phyloP scores from a whole-genome alignment of 2,888 invertebrate genomes.

The Caenorhabditis sp. region DNA sequence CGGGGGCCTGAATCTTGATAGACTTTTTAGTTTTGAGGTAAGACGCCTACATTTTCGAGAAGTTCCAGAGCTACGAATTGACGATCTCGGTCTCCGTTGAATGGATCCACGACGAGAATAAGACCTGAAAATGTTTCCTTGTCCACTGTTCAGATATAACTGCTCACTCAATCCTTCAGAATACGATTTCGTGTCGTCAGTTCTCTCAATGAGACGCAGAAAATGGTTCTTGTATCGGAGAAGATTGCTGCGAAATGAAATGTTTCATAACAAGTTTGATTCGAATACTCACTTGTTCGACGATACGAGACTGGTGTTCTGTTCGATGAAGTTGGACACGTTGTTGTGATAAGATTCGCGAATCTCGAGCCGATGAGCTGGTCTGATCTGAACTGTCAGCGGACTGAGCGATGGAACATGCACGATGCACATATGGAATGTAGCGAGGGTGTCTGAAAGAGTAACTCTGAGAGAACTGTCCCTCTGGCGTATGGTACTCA shows the following conservation, averaged over 20 bases:
- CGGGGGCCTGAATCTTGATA: background rate
- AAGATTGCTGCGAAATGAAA: constrained; percentile 10
- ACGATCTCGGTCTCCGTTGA: constrained; percentile 24
- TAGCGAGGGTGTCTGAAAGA: constrained; percentile 12
- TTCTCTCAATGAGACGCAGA: constrained; percentile 22
- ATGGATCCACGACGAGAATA: constrained; percentile 24
- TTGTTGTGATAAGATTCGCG: constrained; percentile 22
- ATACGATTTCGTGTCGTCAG: constrained; percentile 15
- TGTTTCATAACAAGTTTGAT: background rate
- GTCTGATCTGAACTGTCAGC: constrained; percentile 15
- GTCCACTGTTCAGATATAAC: background rate
- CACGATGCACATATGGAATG: constrained; percentile 10
- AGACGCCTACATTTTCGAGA: constrained; percentile 25
- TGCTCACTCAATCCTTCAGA: constrained; percentile 39
- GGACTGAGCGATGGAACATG: constrained; percentile 20
- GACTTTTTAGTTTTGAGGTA: no score
- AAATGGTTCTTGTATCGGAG: constrained; percentile 28
- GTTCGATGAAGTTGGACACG: constrained; percentile 6
- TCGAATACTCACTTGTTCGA: constrained; percentile 3
- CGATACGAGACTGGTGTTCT: constrained; percentile 5
- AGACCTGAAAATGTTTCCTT: constrained; percentile 19
- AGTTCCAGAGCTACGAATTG: constrained; percentile 28
- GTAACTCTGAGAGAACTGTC: no score
- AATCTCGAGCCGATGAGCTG: constrained; percentile 24
- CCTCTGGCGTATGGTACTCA: no score